Percentiles rank a stretch among this genome's conserved stretches.
Conservation (phyloP, 2,113 vertebrate species). For the Lagopus leucura region DNA sequence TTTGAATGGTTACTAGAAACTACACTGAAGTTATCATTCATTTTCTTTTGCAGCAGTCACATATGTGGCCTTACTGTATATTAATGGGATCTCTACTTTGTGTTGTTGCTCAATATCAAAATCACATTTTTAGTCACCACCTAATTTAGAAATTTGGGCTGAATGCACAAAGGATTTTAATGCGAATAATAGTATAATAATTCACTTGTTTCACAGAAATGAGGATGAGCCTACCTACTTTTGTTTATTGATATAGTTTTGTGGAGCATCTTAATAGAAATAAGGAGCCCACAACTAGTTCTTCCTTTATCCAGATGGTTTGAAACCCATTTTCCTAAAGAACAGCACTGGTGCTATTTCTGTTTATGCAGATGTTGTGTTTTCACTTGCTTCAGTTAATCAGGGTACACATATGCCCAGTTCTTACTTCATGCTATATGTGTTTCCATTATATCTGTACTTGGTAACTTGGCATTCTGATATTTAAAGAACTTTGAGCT, state of each 20-base stretch:
- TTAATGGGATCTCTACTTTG: background rate
- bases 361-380: constrained; percentile 50
- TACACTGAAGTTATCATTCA: background rate
- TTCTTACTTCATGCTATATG: constrained; percentile 25
- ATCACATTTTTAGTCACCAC: background rate
- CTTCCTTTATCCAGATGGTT: background rate
- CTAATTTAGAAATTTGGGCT: background rate
- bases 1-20: background rate
- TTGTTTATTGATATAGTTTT: background rate
- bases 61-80: background rate
- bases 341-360: constrained; percentile 15
- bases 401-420: constrained; percentile 45
- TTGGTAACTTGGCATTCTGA: background rate
- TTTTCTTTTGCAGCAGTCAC: background rate
- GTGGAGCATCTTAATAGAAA: background rate
- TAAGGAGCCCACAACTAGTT: background rate
- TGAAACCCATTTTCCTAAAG: background rate
- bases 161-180: background rate
- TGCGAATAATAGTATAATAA: background rate
- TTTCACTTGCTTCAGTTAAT: constrained; percentile 46
- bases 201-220: background rate
- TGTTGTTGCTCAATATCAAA: background rate
- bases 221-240: background rate
- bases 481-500: constrained; percentile 47
- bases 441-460: constrained; percentile 33